Conservation (phyloP, 2,888 invertebrate species). For the Pristionchus exspectatus region DNA sequence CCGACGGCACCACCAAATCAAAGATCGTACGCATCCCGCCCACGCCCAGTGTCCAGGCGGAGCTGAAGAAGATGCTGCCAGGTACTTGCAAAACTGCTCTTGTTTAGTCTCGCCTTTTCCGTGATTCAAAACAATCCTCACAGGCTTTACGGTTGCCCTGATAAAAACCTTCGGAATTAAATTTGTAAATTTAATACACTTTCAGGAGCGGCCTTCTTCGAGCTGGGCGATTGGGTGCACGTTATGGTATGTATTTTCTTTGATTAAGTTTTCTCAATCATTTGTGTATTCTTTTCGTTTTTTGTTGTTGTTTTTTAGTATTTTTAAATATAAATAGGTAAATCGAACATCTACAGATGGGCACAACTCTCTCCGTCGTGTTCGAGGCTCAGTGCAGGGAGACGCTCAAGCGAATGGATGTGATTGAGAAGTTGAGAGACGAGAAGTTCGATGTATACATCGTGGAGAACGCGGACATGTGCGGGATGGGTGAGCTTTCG, state of each 20-base stretch:
- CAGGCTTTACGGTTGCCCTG: no score
- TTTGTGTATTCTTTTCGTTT: no score
- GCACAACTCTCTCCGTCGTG: not conserved
- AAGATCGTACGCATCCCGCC: conserved; percentile 25
- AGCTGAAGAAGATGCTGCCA: not conserved
- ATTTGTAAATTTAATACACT: no score
- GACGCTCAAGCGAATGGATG: conserved; percentile 14
- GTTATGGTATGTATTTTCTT: not conserved
- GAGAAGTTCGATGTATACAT: conserved; percentile 59
- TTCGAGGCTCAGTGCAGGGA: conserved; percentile 27
- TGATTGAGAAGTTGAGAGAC: conserved; percentile 43
- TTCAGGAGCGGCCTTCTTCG: conserved; percentile 27
- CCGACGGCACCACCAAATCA: conserved; percentile 24
- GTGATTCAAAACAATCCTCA: no score
- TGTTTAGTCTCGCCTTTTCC: no score
- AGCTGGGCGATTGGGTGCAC: conserved; percentile 20
- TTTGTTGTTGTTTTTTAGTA: no score
- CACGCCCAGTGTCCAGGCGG: not conserved
- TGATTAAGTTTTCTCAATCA: no score
- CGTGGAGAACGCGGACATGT: conserved; percentile 60
- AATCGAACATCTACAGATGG: not conserved
- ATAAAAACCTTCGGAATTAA: no score
- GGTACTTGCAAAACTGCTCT: no score
- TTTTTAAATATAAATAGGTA: not conserved
- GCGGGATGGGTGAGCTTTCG: conserved; percentile 57